Evolutionary conservation across 2,888 invertebrate genomes (phyloP), one percentile per base, ranked within the genome.

Genomic region (Drosophila testacea): DNA sequence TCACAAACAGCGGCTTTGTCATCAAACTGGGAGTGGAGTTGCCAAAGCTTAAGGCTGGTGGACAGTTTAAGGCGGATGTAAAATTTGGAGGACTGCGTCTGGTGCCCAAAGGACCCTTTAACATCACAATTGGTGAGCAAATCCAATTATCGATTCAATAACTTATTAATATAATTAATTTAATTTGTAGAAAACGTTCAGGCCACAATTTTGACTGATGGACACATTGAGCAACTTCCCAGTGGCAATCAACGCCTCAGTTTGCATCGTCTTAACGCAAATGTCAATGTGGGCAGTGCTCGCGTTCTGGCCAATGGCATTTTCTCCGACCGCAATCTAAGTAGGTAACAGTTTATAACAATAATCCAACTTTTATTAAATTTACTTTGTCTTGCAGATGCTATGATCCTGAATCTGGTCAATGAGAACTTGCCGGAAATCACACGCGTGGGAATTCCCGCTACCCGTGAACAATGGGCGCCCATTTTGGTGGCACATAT

Each of bases 61-160:
- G 95, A 4, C 92, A 94, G 30, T 95, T 95, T 89, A 93, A 94
- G 80, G 95, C 94, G 4, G 94, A 95, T 73, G 95, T 95, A 6
- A 93, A 93, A 59, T 93, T 95, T 73, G 95, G 95, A 52, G 93
- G 94, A 3, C 92, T 95, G 78, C 94, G 94, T 63, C 89, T 96
- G 70, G 94, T 94, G 73, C 95, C 95, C 42, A 93, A 93, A 70
- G 95, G 95, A 34, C 91, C 93, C 13, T 94, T 94, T 83, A 94
- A 94, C 79, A 93, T 94, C 10, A 94, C 94, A 48, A 94, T 95
- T 93, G 94, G 96, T 95, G 91, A 93, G 93, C 65, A 5, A 1
- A 38, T 9, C 7, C 6, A 9, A 30, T 10, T 3, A 10, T 9
- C 3, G 2, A 6, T 6, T 22, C 4, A 10, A 10, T 11, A 36